These are phyloP conservation scores for Ladona fulva DNA, from an alignment of 1,140 invertebrate genomes.

Conservation along the genomic window DNA sequence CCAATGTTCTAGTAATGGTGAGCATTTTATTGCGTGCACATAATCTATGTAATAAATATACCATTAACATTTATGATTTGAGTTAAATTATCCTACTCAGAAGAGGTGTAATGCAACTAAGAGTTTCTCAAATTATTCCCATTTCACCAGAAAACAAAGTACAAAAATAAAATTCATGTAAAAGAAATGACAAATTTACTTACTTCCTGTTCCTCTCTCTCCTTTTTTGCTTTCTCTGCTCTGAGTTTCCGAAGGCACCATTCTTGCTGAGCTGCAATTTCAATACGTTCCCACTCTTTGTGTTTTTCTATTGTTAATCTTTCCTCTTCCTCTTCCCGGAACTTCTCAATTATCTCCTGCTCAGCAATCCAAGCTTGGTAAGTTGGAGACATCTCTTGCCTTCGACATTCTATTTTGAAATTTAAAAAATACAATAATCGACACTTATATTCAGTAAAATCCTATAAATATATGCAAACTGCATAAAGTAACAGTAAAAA, in stretches of 20 bases:
- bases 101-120: neutral
- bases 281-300: conserved; percentile 39
- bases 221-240: conserved; percentile 38
- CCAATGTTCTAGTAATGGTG: too few relatives aligned
- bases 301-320: conserved; percentile 37
- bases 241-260: conserved; percentile 43
- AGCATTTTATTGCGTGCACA: too few relatives aligned
- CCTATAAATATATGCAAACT: too few relatives aligned
- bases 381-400: conserved; percentile 29
- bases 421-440: neutral
- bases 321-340: conserved; percentile 36
- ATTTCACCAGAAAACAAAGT: too few relatives aligned
- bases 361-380: conserved; percentile 40
- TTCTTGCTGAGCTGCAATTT: conserved; percentile 40
- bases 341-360: conserved; percentile 33
- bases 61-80: too few relatives aligned
- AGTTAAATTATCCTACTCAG: neutral
- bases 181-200: neutral
- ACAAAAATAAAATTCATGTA: too few relatives aligned
- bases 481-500: too few relatives aligned
- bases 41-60: too few relatives aligned
- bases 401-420: conserved; percentile 27
- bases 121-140: conserved; percentile 21
- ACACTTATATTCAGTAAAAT: neutral
- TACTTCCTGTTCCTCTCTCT: conserved; percentile 42